Evolutionary conservation across 1,140 invertebrate species (phyloP), one percentile per base, ranked within the genome.

Genomic region (Aphaenogaster ashmeadi): DNA sequence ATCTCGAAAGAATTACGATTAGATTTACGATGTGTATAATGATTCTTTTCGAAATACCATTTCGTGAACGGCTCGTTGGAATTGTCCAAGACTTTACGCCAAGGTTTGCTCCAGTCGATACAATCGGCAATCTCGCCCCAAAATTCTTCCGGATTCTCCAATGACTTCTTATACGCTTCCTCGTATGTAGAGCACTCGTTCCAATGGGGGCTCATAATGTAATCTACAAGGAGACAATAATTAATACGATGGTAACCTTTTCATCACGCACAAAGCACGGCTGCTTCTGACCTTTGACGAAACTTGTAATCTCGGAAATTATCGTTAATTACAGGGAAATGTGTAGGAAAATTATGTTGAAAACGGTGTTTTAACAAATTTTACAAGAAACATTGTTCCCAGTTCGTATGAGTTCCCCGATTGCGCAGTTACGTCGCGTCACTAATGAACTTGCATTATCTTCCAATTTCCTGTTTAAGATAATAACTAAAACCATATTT

Each of bases 31-130:
- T 54, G 15, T 27, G 15, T 21, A 21, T 66, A 79, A 75, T 27
- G 27, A 79, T 50, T 60, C 0, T 60, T 1, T 50, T 74, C 1
- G 38, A 27, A 4, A 27, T 96, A 98, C 99, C 98, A 99, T 97
- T 98, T 98, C 11, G 98, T 98, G 91, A 98, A 98, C 1, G 98
- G 98, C 33, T 97, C 96, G 91, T 98, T 97, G 15, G 96, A 97
- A 90, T 98, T 97, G 91, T 99, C 98, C 75, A 99, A 91, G 5
- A 99, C 98, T 93, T 97, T 97, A 4, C 97, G 95, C 98, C 98
- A 99, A 0, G 97, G 97, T 90, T 97, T 98, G 21, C 96, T 96
- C 98, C 99, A 99, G 33, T 97, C 96, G 0, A 99, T 92, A 78
- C 96, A 95, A 3, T 97, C 87, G 0, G 97, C 98, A 13, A 98